These are phyloP conservation scores for Euwallacea similis DNA, from an alignment of 1,140 invertebrate genomes.

Conservation along the genomic window DNA sequence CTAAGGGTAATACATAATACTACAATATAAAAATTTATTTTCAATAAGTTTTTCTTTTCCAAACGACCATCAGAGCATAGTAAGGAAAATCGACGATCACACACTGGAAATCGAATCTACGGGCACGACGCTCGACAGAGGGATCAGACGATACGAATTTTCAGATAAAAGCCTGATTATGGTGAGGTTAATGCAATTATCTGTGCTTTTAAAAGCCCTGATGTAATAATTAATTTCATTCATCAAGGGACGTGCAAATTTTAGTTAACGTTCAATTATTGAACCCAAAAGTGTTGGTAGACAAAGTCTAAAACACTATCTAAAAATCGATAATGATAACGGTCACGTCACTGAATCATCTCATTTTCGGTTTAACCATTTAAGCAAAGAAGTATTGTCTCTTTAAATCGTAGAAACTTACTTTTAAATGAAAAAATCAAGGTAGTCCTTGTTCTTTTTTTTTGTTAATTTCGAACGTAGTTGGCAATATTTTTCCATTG, in stretches of 20 bases:
- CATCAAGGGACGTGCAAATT: neutral
- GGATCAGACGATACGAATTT: constrained; percentile 19
- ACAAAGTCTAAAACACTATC: neutral
- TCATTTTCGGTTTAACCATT: neutral
- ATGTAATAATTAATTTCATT: neutral
- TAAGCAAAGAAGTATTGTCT: no score
- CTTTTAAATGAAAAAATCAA: no score
- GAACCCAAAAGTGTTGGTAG: neutral
- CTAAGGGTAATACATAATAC: constrained; percentile 2
- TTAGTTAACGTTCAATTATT: neutral
- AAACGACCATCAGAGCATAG: constrained; percentile 8
- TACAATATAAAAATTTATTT: neutral
- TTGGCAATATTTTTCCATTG: no score
- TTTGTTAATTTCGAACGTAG: no score
- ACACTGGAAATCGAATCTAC: constrained; percentile 18
- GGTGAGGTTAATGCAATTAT: constrained; percentile 14
- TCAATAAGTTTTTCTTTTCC: neutral
- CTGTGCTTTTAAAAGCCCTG: constrained; percentile 1
- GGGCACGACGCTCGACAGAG: constrained; percentile 1
- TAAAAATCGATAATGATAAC: neutral
- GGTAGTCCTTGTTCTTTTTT: no score
- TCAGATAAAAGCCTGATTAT: constrained; percentile 18
- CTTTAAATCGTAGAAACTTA: no score
- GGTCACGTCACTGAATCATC: neutral
- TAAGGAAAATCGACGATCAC: constrained; percentile 16